phyloP scores from a whole-genome alignment of 2,888 invertebrate species.

The Macaria liturata region DNA sequence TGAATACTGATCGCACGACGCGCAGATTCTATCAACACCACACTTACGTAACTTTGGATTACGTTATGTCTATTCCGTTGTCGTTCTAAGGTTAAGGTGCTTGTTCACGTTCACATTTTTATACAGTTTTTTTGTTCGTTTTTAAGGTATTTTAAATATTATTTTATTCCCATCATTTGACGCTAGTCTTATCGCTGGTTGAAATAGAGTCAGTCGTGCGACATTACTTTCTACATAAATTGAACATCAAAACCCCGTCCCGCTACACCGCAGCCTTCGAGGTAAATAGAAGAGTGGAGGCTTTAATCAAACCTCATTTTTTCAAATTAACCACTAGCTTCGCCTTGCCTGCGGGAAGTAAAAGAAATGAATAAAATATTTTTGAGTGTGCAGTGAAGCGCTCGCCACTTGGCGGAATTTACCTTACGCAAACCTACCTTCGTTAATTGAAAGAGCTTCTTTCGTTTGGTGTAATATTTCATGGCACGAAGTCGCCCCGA shows the following conservation, averaged over 20 bases:
- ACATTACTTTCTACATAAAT: slow-evolving; percentile 4
- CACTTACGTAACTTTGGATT: slow-evolving; percentile 29
- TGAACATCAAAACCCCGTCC: slow-evolving; percentile 3
- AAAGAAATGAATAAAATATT: slow-evolving; percentile 49
- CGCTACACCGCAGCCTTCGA: slow-evolving; percentile 7
- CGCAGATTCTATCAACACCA: slow-evolving; percentile 40
- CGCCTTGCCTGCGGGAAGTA: slow-evolving; percentile 20
- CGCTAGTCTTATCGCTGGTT: too few relatives aligned
- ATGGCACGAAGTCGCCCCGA: slow-evolving; percentile 56
- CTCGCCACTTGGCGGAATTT: slow-evolving; percentile 65
- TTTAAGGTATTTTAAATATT: too few relatives aligned
- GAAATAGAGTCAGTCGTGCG: neutral
- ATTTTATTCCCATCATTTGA: too few relatives aligned
- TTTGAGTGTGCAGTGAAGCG: slow-evolving; percentile 51
- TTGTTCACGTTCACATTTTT: too few relatives aligned
- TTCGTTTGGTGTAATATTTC: slow-evolving; percentile 78
- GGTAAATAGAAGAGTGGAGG: slow-evolving; percentile 5
- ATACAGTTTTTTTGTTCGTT: too few relatives aligned
- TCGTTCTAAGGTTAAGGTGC: too few relatives aligned
- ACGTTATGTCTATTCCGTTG: neutral
- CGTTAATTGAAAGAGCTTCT: slow-evolving; percentile 80
- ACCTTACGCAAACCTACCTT: slow-evolving; percentile 74
- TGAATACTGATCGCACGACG: slow-evolving; percentile 67
- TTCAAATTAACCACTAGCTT: slow-evolving; percentile 20
- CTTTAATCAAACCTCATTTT: slow-evolving; percentile 18